Conservation (phyloP, 2,113 vertebrate genomes). For the Ornithorhynchus anatinus region DNA sequence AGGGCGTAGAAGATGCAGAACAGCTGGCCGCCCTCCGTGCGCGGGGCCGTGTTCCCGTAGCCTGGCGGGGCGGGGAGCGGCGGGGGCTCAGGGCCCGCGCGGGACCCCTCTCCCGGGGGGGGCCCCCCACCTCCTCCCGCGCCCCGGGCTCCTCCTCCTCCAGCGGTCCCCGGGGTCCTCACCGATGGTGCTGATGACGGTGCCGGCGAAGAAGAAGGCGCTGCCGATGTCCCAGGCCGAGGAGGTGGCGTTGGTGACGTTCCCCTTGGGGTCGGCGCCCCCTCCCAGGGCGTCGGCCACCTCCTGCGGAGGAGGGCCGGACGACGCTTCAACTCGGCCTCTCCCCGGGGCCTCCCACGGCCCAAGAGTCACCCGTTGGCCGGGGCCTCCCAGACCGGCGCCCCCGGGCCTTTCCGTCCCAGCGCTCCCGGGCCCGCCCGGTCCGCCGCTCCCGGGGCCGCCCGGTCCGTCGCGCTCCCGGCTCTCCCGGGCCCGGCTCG, state of each 20-base stretch:
- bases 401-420: too few relatives aligned
- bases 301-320: slow-evolving; percentile 69
- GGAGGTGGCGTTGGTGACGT: slow-evolving; percentile 67
- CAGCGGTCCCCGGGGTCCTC: not conserved
- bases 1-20: slow-evolving; percentile 91
- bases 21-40: slow-evolving; percentile 77
- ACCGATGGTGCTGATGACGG: slow-evolving; percentile 93
- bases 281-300: slow-evolving; percentile 76
- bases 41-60: slow-evolving; percentile 86
- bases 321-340: not conserved
- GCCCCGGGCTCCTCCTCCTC: not conserved
- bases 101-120: slow-evolving; percentile 1
- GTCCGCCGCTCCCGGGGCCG: too few relatives aligned
- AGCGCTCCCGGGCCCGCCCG: too few relatives aligned
- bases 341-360: not conserved
- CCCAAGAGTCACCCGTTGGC: too few relatives aligned
- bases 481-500: too few relatives aligned
- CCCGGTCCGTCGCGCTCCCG: too few relatives aligned
- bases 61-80: slow-evolving; percentile 62
- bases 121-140: not conserved
- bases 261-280: slow-evolving; percentile 74
- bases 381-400: too few relatives aligned
- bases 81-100: not conserved
- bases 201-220: slow-evolving; percentile 90
- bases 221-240: slow-evolving; percentile 83